Conservation (phyloP, 2,797 vertebrate species). For the Coregonus ussuriensis region DNA sequence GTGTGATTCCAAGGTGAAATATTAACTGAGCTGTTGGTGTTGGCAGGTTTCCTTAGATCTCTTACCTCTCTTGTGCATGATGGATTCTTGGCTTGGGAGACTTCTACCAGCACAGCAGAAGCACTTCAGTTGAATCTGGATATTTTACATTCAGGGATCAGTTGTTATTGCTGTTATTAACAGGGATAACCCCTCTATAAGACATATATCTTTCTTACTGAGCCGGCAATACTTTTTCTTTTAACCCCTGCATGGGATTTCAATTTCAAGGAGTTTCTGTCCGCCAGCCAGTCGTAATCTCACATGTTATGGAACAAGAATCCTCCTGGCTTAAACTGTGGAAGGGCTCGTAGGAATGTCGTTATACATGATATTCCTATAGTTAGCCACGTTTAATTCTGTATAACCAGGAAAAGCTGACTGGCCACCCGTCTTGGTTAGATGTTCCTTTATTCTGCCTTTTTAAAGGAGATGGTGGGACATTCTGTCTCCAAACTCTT, state of each 20-base stretch:
- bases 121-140: constrained; percentile 26
- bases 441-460: constrained; percentile 70
- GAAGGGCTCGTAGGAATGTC: constrained; percentile 41
- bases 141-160: constrained; percentile 50
- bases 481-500: constrained; percentile 59
- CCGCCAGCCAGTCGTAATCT: constrained; percentile 53
- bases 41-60: constrained; percentile 25
- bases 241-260: constrained; percentile 67
- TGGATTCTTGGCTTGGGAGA: constrained; percentile 33
- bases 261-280: constrained; percentile 71
- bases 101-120: constrained; percentile 32
- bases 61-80: constrained; percentile 3
- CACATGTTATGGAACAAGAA: constrained; percentile 49
- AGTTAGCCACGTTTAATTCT: constrained; percentile 59
- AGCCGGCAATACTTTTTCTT: constrained; percentile 55
- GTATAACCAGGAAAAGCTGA: constrained; percentile 56
- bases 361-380: constrained; percentile 49
- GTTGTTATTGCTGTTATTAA: constrained; percentile 49
- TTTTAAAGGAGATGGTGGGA: constrained; percentile 59
- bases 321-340: constrained; percentile 51
- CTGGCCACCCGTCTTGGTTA: constrained; percentile 67
- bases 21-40: constrained; percentile 32
- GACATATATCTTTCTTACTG: constrained; percentile 29
- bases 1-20: constrained; percentile 21
- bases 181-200: constrained; percentile 45